Evolutionary conservation across 2,888 invertebrate genomes (phyloP).

Genomic region (Colletes collaris): DNA sequence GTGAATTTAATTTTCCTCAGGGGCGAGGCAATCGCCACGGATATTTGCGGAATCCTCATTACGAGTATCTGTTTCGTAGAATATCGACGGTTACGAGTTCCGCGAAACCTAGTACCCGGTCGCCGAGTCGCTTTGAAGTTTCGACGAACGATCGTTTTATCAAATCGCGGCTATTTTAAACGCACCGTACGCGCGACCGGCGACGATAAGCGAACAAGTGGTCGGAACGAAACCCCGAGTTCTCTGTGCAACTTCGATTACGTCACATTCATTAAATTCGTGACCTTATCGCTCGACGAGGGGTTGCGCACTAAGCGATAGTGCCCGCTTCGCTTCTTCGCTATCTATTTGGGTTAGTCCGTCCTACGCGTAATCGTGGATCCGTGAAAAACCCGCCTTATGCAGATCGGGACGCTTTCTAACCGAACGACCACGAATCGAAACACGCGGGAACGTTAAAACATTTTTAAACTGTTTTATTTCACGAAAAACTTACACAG

Average conservation of each 20-base stretch:
- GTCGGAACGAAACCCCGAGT: slow-evolving; percentile 11
- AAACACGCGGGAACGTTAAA: neutral
- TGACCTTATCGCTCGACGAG: slow-evolving; percentile 44
- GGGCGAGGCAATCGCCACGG: no score
- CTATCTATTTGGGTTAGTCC: slow-evolving; percentile 78
- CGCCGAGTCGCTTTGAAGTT: neutral
- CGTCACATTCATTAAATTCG: slow-evolving; percentile 53
- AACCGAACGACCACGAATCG: neutral
- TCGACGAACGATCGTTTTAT: neutral
- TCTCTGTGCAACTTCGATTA: slow-evolving; percentile 13
- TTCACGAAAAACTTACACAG: no score
- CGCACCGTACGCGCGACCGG: neutral
- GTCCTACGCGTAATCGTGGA: slow-evolving; percentile 41
- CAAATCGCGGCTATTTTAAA: slow-evolving; percentile 8
- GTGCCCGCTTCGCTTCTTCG: slow-evolving; percentile 71
- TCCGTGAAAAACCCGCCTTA: slow-evolving; percentile 23
- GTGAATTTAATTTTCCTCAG: no score
- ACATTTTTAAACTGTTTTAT: no score
- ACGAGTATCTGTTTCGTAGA: no score
- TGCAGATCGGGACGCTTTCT: slow-evolving; percentile 15
- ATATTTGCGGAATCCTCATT: no score
- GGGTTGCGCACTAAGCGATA: slow-evolving; percentile 66
- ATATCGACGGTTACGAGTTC: slow-evolving; percentile 4
- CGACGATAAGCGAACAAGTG: slow-evolving; percentile 25
- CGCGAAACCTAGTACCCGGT: neutral